phyloP scores from a whole-genome alignment of 2,113 vertebrate genomes.

The Saccopteryx bilineata region DNA sequence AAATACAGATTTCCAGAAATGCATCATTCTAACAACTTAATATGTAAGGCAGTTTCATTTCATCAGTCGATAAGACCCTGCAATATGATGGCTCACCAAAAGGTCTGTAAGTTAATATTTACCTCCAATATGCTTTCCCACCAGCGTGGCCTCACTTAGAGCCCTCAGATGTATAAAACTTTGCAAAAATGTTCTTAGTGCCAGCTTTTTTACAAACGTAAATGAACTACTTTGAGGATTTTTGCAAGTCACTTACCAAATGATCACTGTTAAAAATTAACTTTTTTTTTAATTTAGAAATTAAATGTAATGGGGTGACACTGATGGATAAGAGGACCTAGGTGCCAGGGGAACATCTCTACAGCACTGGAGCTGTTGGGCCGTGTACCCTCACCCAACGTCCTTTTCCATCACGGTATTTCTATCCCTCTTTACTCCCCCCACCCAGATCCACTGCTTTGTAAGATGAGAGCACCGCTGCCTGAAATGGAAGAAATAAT shows the following conservation, averaged over 20 bases:
- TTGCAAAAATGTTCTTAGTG: background rate
- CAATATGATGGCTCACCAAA: rapidly evolving
- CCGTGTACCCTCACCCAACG: too few species aligned
- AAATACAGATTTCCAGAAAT: background rate
- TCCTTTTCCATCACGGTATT: too few species aligned
- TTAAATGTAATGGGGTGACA: too few species aligned
- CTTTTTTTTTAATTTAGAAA: background rate
- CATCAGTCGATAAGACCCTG: background rate
- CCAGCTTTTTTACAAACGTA: background rate
- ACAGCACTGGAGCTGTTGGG: too few species aligned
- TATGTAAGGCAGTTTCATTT: background rate
- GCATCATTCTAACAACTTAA: background rate
- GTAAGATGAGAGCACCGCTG: background rate
- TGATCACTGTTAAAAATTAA: background rate
- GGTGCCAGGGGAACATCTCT: too few species aligned
- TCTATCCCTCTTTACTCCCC: too few species aligned
- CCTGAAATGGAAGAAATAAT: background rate
- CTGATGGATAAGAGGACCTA: too few species aligned
- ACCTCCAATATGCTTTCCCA: background rate
- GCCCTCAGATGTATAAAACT: background rate
- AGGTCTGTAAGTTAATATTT: background rate
- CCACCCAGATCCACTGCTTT: background rate
- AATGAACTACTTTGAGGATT: background rate
- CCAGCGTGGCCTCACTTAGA: background rate
- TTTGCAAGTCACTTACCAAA: background rate